Base-by-base conservation (phyloP, 2,797 vertebrate genomes). In the Naso thynnoides region DNA sequence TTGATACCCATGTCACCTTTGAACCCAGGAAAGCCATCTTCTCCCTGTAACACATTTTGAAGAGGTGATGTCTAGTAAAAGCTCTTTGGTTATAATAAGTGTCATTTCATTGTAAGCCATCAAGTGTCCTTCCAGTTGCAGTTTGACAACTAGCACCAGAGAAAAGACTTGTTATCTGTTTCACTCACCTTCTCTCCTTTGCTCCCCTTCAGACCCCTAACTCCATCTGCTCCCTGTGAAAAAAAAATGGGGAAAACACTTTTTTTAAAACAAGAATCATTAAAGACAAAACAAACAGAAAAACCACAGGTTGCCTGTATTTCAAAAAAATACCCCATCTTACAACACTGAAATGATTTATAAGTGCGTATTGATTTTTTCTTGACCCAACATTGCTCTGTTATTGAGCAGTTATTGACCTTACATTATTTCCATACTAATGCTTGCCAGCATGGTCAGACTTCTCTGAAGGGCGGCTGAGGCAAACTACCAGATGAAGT, bases 161-260 rank as follows among this genome's bases (percentile, higher is more conserved):
- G 50, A 38, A 55, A 56, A 42, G 33, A 15, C 11, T 57, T 3
- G 21, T 41, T 61, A 11, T 75, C 29, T 61, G 26, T 56, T 75
- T 67, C 15, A 73, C 92, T 94, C 83, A 98, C 97, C 95, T 95
- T 96, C 82, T 97, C 96, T 73, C 97, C 97, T 93, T 97, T 98
- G 89, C 95, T 93, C 60, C 97, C 97, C 82, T 96, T 97, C 68
- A 96, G 86, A 31, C 97, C 97, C 33, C 97, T 90, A 44, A 96
- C 82, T n/a, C 97, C 97, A 63, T 96, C 96, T 31, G 96, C 95
- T 62, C 97, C 97, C 97, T 98, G 86, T 54, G n/a, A 70, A 82
- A 54, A 73, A 65, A 16, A 10, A 0, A 33, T 7, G 15, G 2
- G 24, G n/a, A 53, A 42, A 61, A 73, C 18, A 55, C 23, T 27